These are phyloP conservation scores for Chelon auratus DNA, from an alignment of 2,797 vertebrate genomes.

Conservation along the genomic window DNA sequence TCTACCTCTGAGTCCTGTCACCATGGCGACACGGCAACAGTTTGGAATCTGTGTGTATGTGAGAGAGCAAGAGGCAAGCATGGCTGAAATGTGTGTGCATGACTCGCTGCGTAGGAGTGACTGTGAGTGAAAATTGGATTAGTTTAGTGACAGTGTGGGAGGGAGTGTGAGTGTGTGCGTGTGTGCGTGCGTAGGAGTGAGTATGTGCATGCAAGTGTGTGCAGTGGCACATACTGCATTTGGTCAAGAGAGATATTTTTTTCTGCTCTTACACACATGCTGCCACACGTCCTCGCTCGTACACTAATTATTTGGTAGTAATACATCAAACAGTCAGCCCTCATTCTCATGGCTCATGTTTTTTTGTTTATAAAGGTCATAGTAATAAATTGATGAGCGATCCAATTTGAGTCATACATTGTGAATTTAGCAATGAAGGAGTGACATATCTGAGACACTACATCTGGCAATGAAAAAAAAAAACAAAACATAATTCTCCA, in stretches of 20 bases:
- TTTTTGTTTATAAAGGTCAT: too few relatives aligned
- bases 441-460: slow-evolving; percentile 13
- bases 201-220: slow-evolving; percentile 20
- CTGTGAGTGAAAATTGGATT: slow-evolving; percentile 75
- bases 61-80: slow-evolving; percentile 48
- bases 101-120: slow-evolving; percentile 71
- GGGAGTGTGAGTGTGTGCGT: slow-evolving; percentile 29
- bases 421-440: background rate
- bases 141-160: slow-evolving; percentile 67
- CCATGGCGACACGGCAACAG: slow-evolving; percentile 74
- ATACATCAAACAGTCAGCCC: background rate
- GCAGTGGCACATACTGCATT: slow-evolving; percentile 24
- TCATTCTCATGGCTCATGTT: background rate
- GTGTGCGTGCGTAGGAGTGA: slow-evolving; percentile 30
- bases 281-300: background rate
- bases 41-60: slow-evolving; percentile 65
- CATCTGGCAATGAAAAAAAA: slow-evolving; percentile 27
- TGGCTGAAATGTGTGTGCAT: slow-evolving; percentile 66
- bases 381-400: slow-evolving; percentile 1
- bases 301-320: slow-evolving; percentile 7
- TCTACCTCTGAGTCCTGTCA: slow-evolving; percentile 61
- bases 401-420: slow-evolving; percentile 25
- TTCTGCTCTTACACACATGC: slow-evolving; percentile 9
- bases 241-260: slow-evolving; percentile 18
- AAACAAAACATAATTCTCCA: slow-evolving; percentile 10